These are phyloP conservation scores for Drosophila mulleri DNA, from an alignment of 2,888 invertebrate species.

Conservation along the genomic window DNA sequence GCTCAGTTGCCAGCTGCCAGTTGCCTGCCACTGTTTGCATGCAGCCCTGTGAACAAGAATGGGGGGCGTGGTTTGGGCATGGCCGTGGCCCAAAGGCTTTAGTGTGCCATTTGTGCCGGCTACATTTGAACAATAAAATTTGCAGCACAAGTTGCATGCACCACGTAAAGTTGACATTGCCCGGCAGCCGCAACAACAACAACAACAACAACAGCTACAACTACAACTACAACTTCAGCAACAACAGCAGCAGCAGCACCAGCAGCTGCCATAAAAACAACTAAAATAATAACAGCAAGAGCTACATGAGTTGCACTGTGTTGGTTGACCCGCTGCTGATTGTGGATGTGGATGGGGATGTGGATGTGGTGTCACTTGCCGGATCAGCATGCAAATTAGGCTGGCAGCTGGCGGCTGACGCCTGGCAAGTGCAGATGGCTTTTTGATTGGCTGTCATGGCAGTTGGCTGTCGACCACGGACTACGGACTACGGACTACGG, in stretches of 20 bases:
- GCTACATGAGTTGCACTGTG: constrained; percentile 44
- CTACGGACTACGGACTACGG: too few species aligned
- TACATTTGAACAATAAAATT: constrained; percentile 62
- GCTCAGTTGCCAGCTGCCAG: constrained; percentile 35
- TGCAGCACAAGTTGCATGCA: constrained; percentile 42
- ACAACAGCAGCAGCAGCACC: not conserved
- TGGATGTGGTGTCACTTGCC: constrained; percentile 41
- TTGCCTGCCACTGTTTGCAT: constrained; percentile 43
- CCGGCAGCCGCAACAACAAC: constrained; percentile 18
- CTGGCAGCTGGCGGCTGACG: constrained; percentile 46
- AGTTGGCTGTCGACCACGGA: constrained; percentile 22
- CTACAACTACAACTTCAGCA: constrained; percentile 5
- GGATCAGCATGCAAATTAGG: constrained; percentile 63
- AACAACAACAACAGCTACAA: too few species aligned
- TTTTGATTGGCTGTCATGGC: constrained; percentile 68
- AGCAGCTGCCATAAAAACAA: constrained; percentile 5
- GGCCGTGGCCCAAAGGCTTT: constrained; percentile 36
- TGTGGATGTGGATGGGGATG: constrained; percentile 21
- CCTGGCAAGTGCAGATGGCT: constrained; percentile 65
- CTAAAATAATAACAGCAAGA: constrained; percentile 13
- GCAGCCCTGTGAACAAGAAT: constrained; percentile 25
- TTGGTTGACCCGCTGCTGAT: constrained; percentile 32
- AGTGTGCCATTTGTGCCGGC: constrained; percentile 44
- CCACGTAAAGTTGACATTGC: constrained; percentile 23
- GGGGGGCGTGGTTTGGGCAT: not conserved